Evolutionary conservation across 2,797 vertebrate species (phyloP).

Genomic region (Podarcis siculus): DNA sequence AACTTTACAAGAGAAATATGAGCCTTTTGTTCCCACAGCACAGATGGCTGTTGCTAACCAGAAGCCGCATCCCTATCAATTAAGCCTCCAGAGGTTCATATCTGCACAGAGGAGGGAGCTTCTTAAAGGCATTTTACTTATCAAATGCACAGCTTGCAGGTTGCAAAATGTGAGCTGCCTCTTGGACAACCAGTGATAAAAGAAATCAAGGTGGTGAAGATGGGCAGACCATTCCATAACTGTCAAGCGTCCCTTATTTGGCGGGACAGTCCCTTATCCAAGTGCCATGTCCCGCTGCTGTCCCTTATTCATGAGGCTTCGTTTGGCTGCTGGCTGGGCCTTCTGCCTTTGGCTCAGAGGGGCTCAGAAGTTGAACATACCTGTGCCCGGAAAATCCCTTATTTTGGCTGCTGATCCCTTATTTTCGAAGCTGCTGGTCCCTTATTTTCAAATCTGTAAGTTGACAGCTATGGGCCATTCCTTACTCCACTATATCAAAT

Average conservation of each 20-base stretch:
- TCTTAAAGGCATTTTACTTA: not conserved
- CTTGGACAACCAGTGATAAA: not conserved
- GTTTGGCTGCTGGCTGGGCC: no score
- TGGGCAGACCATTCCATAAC: not conserved
- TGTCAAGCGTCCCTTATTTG: no score
- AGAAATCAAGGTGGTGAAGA: not conserved
- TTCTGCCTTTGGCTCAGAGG: no score
- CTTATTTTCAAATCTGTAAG: no score
- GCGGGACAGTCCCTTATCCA: no score
- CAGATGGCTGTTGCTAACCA: conserved; percentile 29
- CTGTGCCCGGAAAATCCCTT: no score
- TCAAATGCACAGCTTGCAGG: not conserved
- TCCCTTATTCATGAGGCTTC: no score
- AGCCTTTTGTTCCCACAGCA: conserved; percentile 12
- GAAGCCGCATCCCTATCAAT: conserved; percentile 13
- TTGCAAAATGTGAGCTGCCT: conserved; percentile 2
- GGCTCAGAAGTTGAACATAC: no score
- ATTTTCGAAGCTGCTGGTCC: no score
- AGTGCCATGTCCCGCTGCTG: no score
- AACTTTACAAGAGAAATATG: conserved; percentile 7
- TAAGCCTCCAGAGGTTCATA: not conserved
- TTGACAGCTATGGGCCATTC: no score
- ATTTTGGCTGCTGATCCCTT: no score
- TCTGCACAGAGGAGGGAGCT: not conserved
- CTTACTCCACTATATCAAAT: not conserved